A percentile compares a stretch with the other conserved stretches of the same genome.
phyloP scores from a whole-genome alignment of 1,140 invertebrate genomes.

The Zophobas morio region DNA sequence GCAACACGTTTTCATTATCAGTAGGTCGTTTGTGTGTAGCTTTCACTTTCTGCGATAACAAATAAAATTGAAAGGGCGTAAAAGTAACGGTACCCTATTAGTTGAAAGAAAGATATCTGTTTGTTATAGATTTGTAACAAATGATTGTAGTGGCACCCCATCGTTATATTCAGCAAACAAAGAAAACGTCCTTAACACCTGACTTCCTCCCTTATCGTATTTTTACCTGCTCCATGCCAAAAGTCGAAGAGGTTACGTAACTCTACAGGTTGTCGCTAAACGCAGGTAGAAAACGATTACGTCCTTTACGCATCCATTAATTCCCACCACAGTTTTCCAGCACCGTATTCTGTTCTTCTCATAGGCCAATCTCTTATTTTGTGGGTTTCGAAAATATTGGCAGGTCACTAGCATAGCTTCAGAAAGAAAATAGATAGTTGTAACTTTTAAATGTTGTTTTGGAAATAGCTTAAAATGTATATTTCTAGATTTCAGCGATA shows the following conservation, averaged over 20 bases:
- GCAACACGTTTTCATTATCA: no score
- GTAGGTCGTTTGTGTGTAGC: no score
- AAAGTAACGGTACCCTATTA: slow-evolving; percentile 35
- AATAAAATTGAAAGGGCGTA: slow-evolving; percentile 8
- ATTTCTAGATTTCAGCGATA: no score
- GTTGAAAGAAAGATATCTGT: slow-evolving; percentile 48
- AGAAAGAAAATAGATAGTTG: no score
- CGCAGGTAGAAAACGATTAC: slow-evolving; percentile 33
- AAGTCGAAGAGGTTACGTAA: slow-evolving; percentile 43
- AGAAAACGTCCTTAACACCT: slow-evolving; percentile 48
- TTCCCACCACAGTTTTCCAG: not conserved
- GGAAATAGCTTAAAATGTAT: no score
- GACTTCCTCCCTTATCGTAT: slow-evolving; percentile 45
- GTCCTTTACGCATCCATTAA: slow-evolving; percentile 23
- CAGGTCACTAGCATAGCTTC: no score
- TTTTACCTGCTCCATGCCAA: slow-evolving; percentile 31
- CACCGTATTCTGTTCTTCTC: slow-evolving; percentile 1
- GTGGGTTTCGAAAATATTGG: no score
- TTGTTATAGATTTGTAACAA: slow-evolving; percentile 46
- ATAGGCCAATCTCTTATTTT: not conserved
- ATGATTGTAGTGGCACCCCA: slow-evolving; percentile 45
- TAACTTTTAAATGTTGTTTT: no score
- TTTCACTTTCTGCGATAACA: not conserved
- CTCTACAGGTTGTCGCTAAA: slow-evolving; percentile 20
- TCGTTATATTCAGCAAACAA: slow-evolving; percentile 47